Evolutionary conservation across 2,797 vertebrate genomes (phyloP).

Genomic region (Macropodus opercularis): DNA sequence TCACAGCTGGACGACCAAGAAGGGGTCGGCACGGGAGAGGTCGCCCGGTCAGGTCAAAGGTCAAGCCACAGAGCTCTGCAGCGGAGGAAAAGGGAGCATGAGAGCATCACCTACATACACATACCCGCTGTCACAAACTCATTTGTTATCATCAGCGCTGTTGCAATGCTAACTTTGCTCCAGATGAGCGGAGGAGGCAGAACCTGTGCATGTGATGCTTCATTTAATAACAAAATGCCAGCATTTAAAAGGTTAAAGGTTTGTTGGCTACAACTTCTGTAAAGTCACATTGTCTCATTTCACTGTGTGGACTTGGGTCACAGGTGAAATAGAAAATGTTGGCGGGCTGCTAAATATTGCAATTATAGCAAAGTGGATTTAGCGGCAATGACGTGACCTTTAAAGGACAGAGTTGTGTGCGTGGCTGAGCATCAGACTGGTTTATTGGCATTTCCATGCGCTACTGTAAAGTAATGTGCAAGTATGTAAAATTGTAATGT

Average conservation of each 20-base stretch:
- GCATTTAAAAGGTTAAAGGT: background rate
- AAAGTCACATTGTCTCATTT: constrained; percentile 5
- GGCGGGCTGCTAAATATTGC: constrained; percentile 38
- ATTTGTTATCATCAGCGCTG: constrained; percentile 37
- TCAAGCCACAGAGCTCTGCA: constrained; percentile 57
- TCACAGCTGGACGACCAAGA: constrained; percentile 69
- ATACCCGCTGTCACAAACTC: constrained; percentile 14
- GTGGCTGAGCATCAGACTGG: constrained; percentile 6
- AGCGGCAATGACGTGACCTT: constrained; percentile 48
- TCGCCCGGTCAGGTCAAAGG: constrained; percentile 67
- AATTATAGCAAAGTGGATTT: constrained; percentile 52
- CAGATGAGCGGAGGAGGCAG: constrained; percentile 42
- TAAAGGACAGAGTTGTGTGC: constrained; percentile 10
- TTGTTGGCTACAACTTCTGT: background rate
- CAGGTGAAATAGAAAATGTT: constrained; percentile 39
- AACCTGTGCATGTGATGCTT: no score
- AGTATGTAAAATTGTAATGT: constrained; percentile 28
- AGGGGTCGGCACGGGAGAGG: constrained; percentile 51
- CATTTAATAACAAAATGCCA: constrained; percentile 21
- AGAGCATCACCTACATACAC: constrained; percentile 20
- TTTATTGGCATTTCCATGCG: constrained; percentile 22
- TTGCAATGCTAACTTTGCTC: constrained; percentile 44
- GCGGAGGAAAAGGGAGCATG: constrained; percentile 38
- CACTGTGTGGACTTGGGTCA: constrained; percentile 18
- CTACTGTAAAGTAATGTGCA: constrained; percentile 6